Base-by-base conservation (phyloP, 2,797 vertebrate genomes). In the Scarus forsteni region DNA sequence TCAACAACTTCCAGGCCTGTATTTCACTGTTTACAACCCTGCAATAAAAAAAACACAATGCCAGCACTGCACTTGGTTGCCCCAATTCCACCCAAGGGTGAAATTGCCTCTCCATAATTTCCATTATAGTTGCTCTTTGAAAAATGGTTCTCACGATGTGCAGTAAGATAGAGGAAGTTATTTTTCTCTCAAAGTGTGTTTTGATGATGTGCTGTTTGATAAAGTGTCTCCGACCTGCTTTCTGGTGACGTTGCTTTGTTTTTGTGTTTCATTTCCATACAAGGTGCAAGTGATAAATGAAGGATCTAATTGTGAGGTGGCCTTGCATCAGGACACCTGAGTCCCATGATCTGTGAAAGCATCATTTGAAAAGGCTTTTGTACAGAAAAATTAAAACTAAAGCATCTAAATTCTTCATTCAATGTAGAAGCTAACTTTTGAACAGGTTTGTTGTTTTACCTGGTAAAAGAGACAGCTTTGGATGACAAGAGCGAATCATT, bases 101-200 rank as follows among this genome's bases (percentile, higher is more conserved):
- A 94, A 94, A 93, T 93, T 92, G 91, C 85, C 89, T 93, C 89
- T 92, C 92, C 71, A 87, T 93, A 90, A 93, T 92, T 92, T 93
- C 84, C 88, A 92, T 93, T 90, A 89, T 83, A 84, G 73, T 90
- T 89, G 78, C 71, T 85, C 67, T 88, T 84, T 89, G 90, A 92
- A 92, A 92, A 92, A 91, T 89, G 75, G 70, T 80, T 91, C 80
- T 82, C 69, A 67, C 71, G 77, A 89, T 91, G 72, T 76, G 77
- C 36, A 16, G 45, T 80, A 73, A 86, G 78, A 92, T 80, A 85
- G 70, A 77, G 58, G 71, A 83, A 83, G 84, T 84, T 83, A 73
- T 86, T 79, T 89, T 87, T 89, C 77, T 62, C 71, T 84, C 73
- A 70, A 73, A 90, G 66, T 78, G 66, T 79, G 70, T 90, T 90